phyloP scores from a whole-genome alignment of 2,797 vertebrate species.

The Halcyon chelicuti region DNA sequence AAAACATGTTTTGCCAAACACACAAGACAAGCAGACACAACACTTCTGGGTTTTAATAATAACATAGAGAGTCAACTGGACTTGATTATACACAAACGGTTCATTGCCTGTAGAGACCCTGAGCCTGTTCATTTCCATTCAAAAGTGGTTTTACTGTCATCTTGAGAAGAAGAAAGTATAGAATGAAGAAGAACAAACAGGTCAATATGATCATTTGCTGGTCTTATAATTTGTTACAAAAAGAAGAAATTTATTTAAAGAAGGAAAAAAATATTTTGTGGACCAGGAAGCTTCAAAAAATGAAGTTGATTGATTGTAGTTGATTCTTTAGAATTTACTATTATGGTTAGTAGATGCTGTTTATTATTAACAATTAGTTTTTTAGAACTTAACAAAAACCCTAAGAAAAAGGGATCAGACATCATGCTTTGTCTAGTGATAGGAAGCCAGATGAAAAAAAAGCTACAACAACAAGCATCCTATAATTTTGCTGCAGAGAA shows the following conservation, averaged over 20 bases:
- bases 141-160: neutral
- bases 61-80: neutral
- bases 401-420: neutral
- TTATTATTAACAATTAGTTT: neutral
- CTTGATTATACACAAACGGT: neutral
- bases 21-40: neutral
- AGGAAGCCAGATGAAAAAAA: constrained; percentile 26
- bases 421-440: neutral
- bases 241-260: neutral
- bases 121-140: neutral
- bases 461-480: neutral
- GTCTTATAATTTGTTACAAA: neutral
- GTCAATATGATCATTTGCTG: neutral
- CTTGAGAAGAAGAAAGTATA: neutral
- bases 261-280: neutral
- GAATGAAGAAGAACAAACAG: neutral
- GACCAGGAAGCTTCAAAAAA: neutral
- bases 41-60: neutral
- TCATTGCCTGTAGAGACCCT: neutral
- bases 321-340: neutral
- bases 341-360: neutral
- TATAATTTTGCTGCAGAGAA: neutral
- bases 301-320: neutral
- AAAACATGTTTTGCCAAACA: neutral
- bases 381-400: neutral